Evolutionary conservation across 2,113 vertebrate genomes (phyloP), one percentile per base, ranked within the genome.

Genomic region (Aspiorhynchus laticeps): DNA sequence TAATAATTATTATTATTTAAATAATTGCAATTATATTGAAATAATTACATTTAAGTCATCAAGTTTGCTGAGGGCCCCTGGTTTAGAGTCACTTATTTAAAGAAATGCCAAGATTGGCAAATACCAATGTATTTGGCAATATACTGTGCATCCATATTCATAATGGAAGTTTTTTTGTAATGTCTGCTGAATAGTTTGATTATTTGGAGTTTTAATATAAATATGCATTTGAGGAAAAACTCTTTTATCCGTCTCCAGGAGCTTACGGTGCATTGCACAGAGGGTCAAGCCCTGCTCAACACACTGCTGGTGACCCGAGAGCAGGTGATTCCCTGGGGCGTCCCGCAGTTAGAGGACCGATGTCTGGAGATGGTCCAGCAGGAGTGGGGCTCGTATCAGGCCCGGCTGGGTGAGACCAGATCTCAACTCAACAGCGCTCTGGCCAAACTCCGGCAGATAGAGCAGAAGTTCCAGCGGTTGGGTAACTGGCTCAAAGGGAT

Each of bases 281-380:
- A 97, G 86, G 98, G 98, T 7, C 97, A 98, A 87, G 95, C 96
- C 0, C 91, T 98, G 88, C 41, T 99, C 77, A 96, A 96, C 28
- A 92, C 95, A 0, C 95, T 95, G 80, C 93, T 98, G 82, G 95
- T 92, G 75, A 92, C 94, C 91, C 95, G 98, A 88, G 98, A 99
- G 88, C 94, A 97, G 3, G 96, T 99, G 87, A 96, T 98, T 85
- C 94, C 94, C 0, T 96, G 96, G 86, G 98, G 98, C 2, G 87
- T 95, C 73, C 97, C 98, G 0, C 97, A 98, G 86, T 93, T 96
- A 0, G 98, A 99, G 90, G 98, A 99, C 65, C 92, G 98, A 56
- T 93, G 92, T 1, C 88, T 99, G 78, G 98, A 99, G 90, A 96
- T 96, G 0, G 92, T 96, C 28, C 95, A 94, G 83, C 95, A 96